Base-by-base conservation (phyloP, 1,140 invertebrate genomes). In the Dreissena rostriformis region DNA sequence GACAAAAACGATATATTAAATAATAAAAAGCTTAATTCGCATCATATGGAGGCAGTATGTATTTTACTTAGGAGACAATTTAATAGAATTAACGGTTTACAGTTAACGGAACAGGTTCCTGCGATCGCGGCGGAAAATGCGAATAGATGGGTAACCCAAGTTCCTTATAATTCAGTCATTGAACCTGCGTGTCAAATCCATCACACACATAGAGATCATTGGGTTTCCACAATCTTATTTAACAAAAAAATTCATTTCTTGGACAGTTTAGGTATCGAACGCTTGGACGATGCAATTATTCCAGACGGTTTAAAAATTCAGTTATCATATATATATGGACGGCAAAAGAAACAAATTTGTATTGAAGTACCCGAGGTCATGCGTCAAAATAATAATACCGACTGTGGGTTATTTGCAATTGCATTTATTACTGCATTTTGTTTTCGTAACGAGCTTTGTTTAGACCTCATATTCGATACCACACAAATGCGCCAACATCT, bases 21-120 rank as follows among this genome's bases (percentile, higher is more conserved):
- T 49, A 6, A 12, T 28, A 49, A 22, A n/a, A 71, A 71, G 53
- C 22, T 72, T 22, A 49, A 72, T 22, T 51, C 70, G 24, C 6
- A 49, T 49, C 70, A 72, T 72, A 72, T 72, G 70, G 68, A 71
- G 49, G 68, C 68, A 10, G 68, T 71, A 24, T 29, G 19, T 29
- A 71, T 28, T 29, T 10, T 71, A 71, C 29, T 29, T 29, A 10
- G 26, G 10, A 39, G 68, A 22, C n/a, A n/a, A n/a, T n/a, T n/a
- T n/a, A 71, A 29, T 71, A 12, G 17, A 11, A 29, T 71, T 7
- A 6, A 24, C 19, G 14, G 68, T 10, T n/a, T 71, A 39, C 68
- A 71, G n/a, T 39, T 71, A n/a, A 71, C 68, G 26, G 68, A 71
- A 39, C 22, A 39, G 19, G 68, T 71, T 10, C 68, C 28, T 10